A percentile compares a stretch with the other conserved stretches of the same genome.
phyloP scores from a whole-genome alignment of 2,888 invertebrate species.

The Tenthredo notha region DNA sequence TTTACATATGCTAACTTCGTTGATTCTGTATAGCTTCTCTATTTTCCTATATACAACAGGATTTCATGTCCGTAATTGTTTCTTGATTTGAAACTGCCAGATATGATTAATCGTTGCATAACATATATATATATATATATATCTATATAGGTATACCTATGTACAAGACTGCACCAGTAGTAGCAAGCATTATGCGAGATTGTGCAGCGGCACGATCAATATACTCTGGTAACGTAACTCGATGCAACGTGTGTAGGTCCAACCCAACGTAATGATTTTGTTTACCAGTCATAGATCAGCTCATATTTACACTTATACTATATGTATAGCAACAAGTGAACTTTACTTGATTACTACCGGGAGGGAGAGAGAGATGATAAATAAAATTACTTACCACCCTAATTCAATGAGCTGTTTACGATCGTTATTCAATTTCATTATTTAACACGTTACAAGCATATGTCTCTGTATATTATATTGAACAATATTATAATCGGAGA shows the following conservation, averaged over 20 bases:
- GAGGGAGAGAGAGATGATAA: conserved; percentile 25
- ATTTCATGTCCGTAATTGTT: conserved; percentile 8
- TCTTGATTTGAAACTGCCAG: conserved; percentile 1
- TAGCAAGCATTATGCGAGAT: background rate
- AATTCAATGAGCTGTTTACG: conserved; percentile 22
- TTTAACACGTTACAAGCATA: background rate
- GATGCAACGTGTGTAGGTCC: background rate
- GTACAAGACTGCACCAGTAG: background rate
- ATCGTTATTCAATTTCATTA: background rate
- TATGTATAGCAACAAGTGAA: conserved; percentile 32
- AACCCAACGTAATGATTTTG: conserved; percentile 46
- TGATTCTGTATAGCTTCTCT: background rate
- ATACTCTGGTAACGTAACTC: background rate
- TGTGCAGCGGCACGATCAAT: conserved; percentile 21
- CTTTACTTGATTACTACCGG: conserved; percentile 28
- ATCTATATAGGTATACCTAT: background rate
- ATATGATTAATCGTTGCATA: conserved; percentile 28
- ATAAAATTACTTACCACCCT: conserved; percentile 36
- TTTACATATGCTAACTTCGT: background rate
- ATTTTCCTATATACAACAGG: background rate
- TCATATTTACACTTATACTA: conserved; percentile 32
- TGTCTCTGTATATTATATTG: background rate
- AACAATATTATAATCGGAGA: background rate
- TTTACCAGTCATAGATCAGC: conserved; percentile 47
- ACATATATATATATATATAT: no score